Evolutionary conservation across 2,113 vertebrate genomes (phyloP).

Genomic region (Columbina picui): DNA sequence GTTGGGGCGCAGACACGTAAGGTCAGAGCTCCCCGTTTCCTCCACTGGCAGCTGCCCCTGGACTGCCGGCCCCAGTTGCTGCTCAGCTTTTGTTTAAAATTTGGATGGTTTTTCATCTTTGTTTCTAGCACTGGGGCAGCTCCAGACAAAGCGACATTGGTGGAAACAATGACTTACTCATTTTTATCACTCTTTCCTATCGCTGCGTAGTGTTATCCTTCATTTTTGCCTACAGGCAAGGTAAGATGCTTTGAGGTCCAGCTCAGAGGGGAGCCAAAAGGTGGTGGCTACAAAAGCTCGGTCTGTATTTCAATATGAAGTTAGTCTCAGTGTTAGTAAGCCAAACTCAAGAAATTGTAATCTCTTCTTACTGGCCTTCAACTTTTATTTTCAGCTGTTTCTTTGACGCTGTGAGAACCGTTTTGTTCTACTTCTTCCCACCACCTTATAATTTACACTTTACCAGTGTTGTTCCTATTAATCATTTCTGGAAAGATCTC

Average conservation of each 20-base stretch:
- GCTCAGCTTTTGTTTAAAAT: constrained; percentile 59
- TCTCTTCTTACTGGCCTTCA: neutral
- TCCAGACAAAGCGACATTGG: constrained; percentile 35
- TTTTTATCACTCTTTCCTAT: constrained; percentile 31
- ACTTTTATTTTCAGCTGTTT: neutral
- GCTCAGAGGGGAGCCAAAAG: neutral
- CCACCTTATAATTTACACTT: constrained; percentile 20
- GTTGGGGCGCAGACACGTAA: neutral
- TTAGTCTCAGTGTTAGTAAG: neutral
- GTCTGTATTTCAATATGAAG: neutral
- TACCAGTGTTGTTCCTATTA: neutral
- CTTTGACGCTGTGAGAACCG: neutral
- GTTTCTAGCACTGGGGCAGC: constrained; percentile 6
- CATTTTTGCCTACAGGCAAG: neutral
- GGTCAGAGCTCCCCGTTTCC: neutral
- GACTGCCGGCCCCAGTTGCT: neutral
- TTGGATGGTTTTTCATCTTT: constrained; percentile 46
- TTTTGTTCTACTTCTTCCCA: neutral
- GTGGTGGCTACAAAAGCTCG: neutral
- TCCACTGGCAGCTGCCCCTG: constrained; percentile 22
- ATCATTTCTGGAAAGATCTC: neutral
- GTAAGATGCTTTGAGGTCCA: neutral
- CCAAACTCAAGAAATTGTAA: neutral
- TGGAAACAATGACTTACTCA: neutral
- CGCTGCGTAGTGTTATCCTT: neutral